Base-by-base conservation (phyloP, 2,113 vertebrate species). In the Poecilia latipinna region DNA sequence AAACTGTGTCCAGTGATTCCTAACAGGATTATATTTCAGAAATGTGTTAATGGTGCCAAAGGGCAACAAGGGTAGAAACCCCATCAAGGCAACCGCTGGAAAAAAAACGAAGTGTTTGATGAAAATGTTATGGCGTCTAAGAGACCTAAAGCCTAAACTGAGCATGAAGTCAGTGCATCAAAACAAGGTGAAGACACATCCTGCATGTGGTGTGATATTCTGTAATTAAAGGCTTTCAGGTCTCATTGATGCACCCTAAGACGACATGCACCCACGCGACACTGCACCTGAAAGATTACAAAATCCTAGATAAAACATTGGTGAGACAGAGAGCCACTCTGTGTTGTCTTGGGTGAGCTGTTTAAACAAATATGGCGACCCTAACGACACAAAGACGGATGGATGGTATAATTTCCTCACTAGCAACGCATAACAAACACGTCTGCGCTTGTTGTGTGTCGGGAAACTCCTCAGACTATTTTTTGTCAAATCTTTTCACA, bases 181-280 rank as follows among this genome's bases (percentile, higher is more conserved):
- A 72, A 84, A 79, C 78, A 75, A 70, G 71, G 44, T 63, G 65
- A 67, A 60, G 78, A 79, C 75, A 84, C 73, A 90, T 54, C 17
- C 48, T 22, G 48, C 76, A 67, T 77, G 51, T 54, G 71, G 72
- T 48, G 82, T 65, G 65, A 67, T 69, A 68, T 84, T 78, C 79
- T 91, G 84, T 91, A 90, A 93, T 92, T 89, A 89, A 83, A 84
- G 86, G 84, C 84, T 91, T 82, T 90, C 68, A 79, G 81, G 88
- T 82, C 77, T 88, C 88, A 82, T 82, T 68, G 70, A 73, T 69
- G 68, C 69, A 80, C 77, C 79, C 64, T 74, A 62, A 63, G 75
- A 12, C 22, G 10, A 71, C 83, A 83, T 12, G 31, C 75, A 80
- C 64, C 75, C 66, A 78, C 63, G 51, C 65, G 73, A 73, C 75